These are phyloP conservation scores for Radopholus similis DNA, from an alignment of 1,140 invertebrate species.

Conservation along the genomic window DNA sequence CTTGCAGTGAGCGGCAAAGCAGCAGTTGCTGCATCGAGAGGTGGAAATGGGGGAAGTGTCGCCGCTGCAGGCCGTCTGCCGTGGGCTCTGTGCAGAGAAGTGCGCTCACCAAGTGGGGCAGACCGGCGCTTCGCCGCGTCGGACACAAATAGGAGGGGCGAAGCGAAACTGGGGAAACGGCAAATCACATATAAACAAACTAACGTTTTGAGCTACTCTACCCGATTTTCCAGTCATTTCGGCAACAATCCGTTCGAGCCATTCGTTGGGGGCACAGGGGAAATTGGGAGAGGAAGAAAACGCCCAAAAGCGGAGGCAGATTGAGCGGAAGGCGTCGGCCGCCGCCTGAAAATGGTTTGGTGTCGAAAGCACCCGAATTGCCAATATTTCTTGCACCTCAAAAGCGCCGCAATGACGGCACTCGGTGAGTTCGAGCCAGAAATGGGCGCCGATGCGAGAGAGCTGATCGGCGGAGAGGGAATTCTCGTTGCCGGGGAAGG, in stretches of 20 bases:
- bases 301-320: conserved; percentile 42
- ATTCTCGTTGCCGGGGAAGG: neutral
- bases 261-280: conserved; percentile 24
- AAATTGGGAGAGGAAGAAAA: neutral
- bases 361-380: neutral
- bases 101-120: conserved; percentile 46
- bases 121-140: conserved; percentile 47
- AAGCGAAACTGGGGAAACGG: conserved; percentile 16
- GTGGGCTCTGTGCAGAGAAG: conserved; percentile 41
- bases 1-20: conserved; percentile 21
- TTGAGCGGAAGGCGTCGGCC: conserved; percentile 37
- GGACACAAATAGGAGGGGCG: conserved; percentile 42
- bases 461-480: conserved; percentile 16
- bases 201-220: conserved; percentile 9
- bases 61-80: neutral
- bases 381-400: conserved; percentile 16
- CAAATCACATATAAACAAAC: conserved; percentile 4
- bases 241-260: conserved; percentile 38
- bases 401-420: conserved; percentile 52
- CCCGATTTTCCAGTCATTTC: conserved; percentile 36
- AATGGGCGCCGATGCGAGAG: conserved; percentile 40
- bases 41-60: conserved; percentile 20
- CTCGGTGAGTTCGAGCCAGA: conserved; percentile 50
- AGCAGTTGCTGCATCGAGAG: conserved; percentile 28
- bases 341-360: conserved; percentile 10